Evolutionary conservation across 2,888 invertebrate genomes (phyloP), one percentile per base, ranked within the genome.

Genomic region (Eulithis testata): DNA sequence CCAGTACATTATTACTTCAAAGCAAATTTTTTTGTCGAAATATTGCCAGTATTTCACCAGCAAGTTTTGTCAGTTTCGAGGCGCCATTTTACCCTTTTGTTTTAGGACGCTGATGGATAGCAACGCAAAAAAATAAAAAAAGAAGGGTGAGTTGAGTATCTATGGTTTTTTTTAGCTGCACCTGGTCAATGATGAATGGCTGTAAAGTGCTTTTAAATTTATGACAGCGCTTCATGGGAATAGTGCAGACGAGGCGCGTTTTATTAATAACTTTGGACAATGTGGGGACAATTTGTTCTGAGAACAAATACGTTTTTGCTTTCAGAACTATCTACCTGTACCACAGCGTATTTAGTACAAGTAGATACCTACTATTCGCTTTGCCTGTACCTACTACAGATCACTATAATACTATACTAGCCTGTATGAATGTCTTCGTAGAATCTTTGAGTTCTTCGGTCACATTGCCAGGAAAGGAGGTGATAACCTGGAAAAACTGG

Each of bases 111-210:
- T 65, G 65, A 65, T 65, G 55, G 65, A 65, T 64, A 47, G 66
- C 65, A 14, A 37, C 58, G 49, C 45, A 31, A 59, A 65, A 65
- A 65, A 65, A 60, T 60, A 60, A 56, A 21, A 21, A 21, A 21
- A 21, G 1, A 21, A 21, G 21, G 21, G 21, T 21, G 21, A 21
- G 21, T 21, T 21, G 55, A 44, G 47, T 63, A 56, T 64, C 55
- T 65, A 63, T 60, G 53, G 60, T 60, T 65, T 71, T 70, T 70
- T 60, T 65, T 56, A 49, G 57, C 54, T 43, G 44, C 68, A 70
- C 65, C 65, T 72, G 68, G 57, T 56, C 68, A 57, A 65, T 72
- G 70, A 72, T 72, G 36, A 68, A 72, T 72, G 44, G 70, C 61
- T 64, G 60, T 64, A 63, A 72, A 72, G 66, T 63, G 72, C 68